Percentiles rank a stretch among this genome's conserved stretches.
Conservation (phyloP, 35 echinoderm and acorn worm species). For the Acanthaster planci region DNA sequence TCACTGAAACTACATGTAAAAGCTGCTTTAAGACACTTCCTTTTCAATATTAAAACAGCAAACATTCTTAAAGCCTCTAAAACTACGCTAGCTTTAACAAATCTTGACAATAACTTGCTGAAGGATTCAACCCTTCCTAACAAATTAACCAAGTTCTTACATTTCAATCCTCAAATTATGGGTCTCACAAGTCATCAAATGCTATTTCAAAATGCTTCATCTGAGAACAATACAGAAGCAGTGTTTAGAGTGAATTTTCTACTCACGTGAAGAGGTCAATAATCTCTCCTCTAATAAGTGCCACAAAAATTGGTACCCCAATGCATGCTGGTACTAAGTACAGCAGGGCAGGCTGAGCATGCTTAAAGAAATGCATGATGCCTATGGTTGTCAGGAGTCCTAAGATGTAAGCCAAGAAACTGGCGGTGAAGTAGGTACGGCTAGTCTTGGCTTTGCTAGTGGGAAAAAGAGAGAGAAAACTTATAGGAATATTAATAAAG, state of each 20-base stretch:
- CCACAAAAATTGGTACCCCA: constrained; percentile 81
- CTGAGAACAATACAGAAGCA: too few relatives aligned
- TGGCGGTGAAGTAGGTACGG: constrained; percentile 72
- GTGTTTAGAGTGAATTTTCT: neutral
- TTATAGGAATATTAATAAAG: neutral
- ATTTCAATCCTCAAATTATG: too few relatives aligned
- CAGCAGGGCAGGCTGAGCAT: constrained; percentile 90
- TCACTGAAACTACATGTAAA: too few relatives aligned
- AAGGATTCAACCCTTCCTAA: too few relatives aligned
- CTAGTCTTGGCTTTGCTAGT: constrained; percentile 55
- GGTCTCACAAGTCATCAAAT: too few relatives aligned
- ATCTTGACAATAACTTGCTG: too few relatives aligned
- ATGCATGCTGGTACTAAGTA: constrained; percentile 97
- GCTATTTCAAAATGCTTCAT: too few relatives aligned
- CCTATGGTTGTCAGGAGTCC: constrained; percentile 86
- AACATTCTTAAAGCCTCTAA: too few relatives aligned
- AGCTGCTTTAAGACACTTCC: too few relatives aligned
- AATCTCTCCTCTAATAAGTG: constrained; percentile 85
- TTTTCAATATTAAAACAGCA: too few relatives aligned
- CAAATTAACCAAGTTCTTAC: too few relatives aligned
- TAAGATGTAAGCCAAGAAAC: constrained; percentile 81
- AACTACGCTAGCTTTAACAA: too few relatives aligned
- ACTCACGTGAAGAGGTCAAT: constrained; percentile 88
- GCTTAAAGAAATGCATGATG: constrained; percentile 99
- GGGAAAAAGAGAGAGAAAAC: neutral